Evolutionary conservation across 2,888 invertebrate species (phyloP).

Genomic region (Rhamphomyia laevipes): DNA sequence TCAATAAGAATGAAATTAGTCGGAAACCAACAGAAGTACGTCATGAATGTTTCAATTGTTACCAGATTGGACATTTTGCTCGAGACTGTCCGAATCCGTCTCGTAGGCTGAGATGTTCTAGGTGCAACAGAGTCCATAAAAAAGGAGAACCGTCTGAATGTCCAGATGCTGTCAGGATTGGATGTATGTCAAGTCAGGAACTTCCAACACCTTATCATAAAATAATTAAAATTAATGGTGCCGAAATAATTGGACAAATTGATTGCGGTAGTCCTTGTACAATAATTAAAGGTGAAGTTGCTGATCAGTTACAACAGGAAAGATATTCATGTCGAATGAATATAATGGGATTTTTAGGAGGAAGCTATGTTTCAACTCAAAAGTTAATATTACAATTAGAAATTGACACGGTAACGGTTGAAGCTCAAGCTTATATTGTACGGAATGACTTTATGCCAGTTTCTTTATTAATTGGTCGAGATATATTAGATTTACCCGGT

Average conservation of each 20-base stretch:
- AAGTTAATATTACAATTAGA: background rate
- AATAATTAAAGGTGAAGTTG: background rate
- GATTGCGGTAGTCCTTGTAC: background rate
- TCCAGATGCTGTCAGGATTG: background rate
- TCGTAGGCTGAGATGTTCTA: background rate
- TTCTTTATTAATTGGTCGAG: background rate
- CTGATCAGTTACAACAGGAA: background rate
- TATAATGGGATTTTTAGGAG: background rate
- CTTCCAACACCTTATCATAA: background rate
- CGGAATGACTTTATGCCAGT: background rate
- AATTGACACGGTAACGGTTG: background rate
- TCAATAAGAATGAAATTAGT: no score
- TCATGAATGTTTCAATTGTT: slow-evolving; percentile 1
- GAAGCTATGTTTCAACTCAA: background rate
- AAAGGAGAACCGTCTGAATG: no score
- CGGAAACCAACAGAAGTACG: no score
- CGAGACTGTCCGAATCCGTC: background rate
- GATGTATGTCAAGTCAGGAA: background rate
- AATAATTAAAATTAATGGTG: background rate
- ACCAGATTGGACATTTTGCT: background rate
- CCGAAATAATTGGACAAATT: background rate
- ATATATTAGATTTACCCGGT: no score
- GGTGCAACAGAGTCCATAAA: background rate
- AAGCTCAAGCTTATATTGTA: background rate
- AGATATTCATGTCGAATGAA: background rate